Evolutionary conservation across 2,797 vertebrate species (phyloP), one percentile per base, ranked within the genome.

Genomic region (Allochrocebus solatus): DNA sequence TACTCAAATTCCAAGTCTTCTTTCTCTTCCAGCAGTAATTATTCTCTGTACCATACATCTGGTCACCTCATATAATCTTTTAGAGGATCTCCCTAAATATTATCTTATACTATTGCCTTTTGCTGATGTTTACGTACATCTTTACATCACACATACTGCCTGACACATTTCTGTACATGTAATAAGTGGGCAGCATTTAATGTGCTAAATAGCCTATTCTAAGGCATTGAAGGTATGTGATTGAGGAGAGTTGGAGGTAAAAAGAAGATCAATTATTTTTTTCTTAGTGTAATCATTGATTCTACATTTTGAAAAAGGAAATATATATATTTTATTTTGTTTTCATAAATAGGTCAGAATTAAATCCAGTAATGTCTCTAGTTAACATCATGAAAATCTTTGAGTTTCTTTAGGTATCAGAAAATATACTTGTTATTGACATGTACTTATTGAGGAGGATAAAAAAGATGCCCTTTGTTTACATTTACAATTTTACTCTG

Each of bases 361-460:
- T 16, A 53, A 2, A 48, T 26, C 7, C 26, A 79, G 41, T 19
- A 64, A 24, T 48, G 14, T 53, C n/a, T 17, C 43, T 72, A 39
- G 72, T 61, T 57, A 94, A 78, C 14, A 85, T 13, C 10, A 14
- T 70, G 26, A 33, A 39, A n/a, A 89, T 67, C 11, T 89, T 88
- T 78, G 30, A 67, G 64, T 21, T 50, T 50, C 79, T 53, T 30
- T 67, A 84, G 5, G 5, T 36, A 33, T 64, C 22, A 36, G 21
- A 80, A 87, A 95, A 70, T 89, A n/a, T 16, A 16, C 91, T 78
- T 95, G 13, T 88, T 80, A 28, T 4, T 84, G 48, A 59, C 2
- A 55, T 43, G 5, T 89, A 57, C 72, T 92, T 80, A 19, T 19
- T 53, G 43, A 88, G 28, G 8, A 84, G 24, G 7, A 80, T 64